These are phyloP conservation scores for Mya arenaria DNA, from an alignment of 1,140 invertebrate species.

Conservation along the genomic window DNA sequence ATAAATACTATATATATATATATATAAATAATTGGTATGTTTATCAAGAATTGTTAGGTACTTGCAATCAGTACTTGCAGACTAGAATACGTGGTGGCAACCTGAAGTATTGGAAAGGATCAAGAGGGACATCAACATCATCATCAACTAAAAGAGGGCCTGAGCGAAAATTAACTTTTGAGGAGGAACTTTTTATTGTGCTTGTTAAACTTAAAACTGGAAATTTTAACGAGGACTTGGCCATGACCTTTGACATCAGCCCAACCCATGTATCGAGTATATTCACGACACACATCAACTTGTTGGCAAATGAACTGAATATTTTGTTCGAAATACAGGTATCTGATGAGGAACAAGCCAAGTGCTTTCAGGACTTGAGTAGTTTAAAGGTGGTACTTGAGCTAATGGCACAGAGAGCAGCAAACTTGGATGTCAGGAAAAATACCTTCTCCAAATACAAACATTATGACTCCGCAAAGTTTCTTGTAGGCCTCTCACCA, in stretches of 20 bases:
- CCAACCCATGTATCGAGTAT: background rate
- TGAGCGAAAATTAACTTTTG: no score
- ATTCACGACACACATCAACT: background rate
- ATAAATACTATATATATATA: no score
- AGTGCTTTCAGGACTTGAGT: background rate
- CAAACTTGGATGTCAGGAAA: background rate
- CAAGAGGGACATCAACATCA: no score
- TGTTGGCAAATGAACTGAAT: background rate
- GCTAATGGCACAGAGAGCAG: background rate
- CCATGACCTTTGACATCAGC: no score
- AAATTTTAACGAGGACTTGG: background rate
- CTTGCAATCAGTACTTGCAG: no score
- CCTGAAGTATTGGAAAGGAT: no score
- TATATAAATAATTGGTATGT: no score
- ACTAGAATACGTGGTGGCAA: no score
- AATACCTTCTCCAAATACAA: background rate
- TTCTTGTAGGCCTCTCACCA: background rate
- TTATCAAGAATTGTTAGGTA: no score
- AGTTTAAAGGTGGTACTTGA: background rate
- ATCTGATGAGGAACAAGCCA: background rate
- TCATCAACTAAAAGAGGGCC: no score
- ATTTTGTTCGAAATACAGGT: background rate
- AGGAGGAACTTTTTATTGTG: conserved; percentile 1
- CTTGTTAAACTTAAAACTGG: background rate
- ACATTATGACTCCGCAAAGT: background rate